phyloP scores from a whole-genome alignment of 53 echinoderm and acorn worm genomes.

The Zoroaster sp. region DNA sequence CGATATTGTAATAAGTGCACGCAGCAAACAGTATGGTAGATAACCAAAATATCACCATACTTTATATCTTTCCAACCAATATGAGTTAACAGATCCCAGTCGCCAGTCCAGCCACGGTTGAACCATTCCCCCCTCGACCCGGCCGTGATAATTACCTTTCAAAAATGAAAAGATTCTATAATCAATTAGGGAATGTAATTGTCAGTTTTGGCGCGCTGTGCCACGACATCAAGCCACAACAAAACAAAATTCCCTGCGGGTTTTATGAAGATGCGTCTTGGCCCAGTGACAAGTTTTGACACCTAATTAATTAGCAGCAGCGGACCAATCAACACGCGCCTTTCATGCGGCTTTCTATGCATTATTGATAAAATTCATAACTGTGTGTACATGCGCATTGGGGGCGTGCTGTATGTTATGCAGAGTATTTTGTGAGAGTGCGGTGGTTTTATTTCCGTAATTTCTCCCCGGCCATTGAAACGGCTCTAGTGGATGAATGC shows the following conservation, averaged over 20 bases:
- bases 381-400: constrained; percentile 95
- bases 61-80: background rate
- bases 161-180: constrained; percentile 44
- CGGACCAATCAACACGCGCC: constrained; percentile 72
- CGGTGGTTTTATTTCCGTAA: constrained; percentile 55
- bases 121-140: background rate
- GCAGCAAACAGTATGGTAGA: no score
- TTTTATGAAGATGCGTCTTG: constrained; percentile 18
- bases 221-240: background rate
- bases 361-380: constrained; percentile 96
- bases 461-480: constrained; percentile 51
- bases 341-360: constrained; percentile 67
- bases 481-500: constrained; percentile 67
- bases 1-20: no score
- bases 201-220: constrained; percentile 49
- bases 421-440: constrained; percentile 39
- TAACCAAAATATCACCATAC: background rate
- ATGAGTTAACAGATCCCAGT: background rate
- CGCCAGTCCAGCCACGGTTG: background rate
- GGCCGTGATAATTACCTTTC: constrained; percentile 5
- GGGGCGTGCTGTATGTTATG: constrained; percentile 76
- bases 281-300: constrained; percentile 80
- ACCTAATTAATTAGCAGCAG: constrained; percentile 81
- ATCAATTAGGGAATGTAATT: constrained; percentile 56
- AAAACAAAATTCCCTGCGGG: constrained; percentile 1